Percentiles rank a stretch among this genome's conserved stretches.
Conservation (phyloP, 2,888 invertebrate species). For the Parthenolecanium corni region DNA sequence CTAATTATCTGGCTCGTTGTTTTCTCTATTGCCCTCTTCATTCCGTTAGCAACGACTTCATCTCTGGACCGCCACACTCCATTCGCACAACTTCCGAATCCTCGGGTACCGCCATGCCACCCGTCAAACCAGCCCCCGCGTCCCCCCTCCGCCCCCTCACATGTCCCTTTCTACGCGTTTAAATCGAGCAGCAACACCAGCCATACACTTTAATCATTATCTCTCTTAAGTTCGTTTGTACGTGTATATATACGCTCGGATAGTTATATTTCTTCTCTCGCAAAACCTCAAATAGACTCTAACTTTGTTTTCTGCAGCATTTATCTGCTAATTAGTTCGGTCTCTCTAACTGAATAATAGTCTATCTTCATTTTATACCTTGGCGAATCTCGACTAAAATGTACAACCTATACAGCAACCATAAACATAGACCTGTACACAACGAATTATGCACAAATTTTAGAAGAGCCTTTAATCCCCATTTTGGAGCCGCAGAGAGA, state of each 20-base stretch:
- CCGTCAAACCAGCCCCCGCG: too few species aligned
- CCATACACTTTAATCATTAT: not conserved
- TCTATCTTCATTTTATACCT: constrained; percentile 18
- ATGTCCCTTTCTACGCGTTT: not conserved
- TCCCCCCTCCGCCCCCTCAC: too few species aligned
- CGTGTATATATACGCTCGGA: constrained; percentile 15
- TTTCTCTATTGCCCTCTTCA: constrained; percentile 28
- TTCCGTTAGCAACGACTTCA: constrained; percentile 23
- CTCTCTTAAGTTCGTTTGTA: constrained; percentile 1
- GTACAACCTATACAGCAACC: too few species aligned
- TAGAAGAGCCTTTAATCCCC: too few species aligned
- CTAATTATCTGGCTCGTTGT: constrained; percentile 29
- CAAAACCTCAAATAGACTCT: constrained; percentile 24
- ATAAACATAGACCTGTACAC: too few species aligned
- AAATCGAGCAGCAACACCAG: constrained; percentile 15
- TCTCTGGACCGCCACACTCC: constrained; percentile 18
- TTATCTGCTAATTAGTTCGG: constrained; percentile 26
- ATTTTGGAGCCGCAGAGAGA: too few species aligned
- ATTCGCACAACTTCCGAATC: not conserved
- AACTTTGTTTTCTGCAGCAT: constrained; percentile 27
- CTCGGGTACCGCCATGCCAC: too few species aligned
- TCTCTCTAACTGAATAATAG: constrained; percentile 20
- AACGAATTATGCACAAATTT: too few species aligned
- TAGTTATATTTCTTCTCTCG: constrained; percentile 25
- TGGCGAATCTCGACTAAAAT: not conserved